Percentiles rank a stretch among this genome's conserved stretches.
These are phyloP conservation scores for Todiramphus chloris DNA, from an alignment of 2,113 vertebrate genomes.

Conservation along the genomic window DNA sequence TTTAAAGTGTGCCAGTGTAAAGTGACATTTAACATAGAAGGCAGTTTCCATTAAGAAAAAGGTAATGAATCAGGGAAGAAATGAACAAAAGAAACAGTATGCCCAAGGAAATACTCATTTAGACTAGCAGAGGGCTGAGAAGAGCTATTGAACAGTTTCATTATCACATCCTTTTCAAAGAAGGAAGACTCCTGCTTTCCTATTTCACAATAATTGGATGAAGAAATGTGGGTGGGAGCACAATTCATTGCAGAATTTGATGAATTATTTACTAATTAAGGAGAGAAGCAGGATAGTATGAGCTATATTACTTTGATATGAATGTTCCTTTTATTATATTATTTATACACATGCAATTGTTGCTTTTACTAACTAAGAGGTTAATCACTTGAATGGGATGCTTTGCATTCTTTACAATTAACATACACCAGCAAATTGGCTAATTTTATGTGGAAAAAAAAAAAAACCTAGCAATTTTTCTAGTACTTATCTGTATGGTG, in stretches of 20 bases:
- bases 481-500: conserved; percentile 73
- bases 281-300: conserved; percentile 52
- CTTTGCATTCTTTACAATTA: conserved; percentile 74
- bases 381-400: conserved; percentile 82
- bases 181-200: conserved; percentile 60
- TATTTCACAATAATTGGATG: conserved; percentile 81
- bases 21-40: conserved; percentile 1
- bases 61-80: conserved; percentile 4
- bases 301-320: conserved; percentile 70
- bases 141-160: conserved; percentile 67
- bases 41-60: not conserved
- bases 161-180: conserved; percentile 67
- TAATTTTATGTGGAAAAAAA: conserved; percentile 74
- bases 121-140: conserved; percentile 36
- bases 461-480: conserved; percentile 74
- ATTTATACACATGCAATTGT: conserved; percentile 77
- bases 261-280: conserved; percentile 85
- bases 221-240: conserved; percentile 77
- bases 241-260: conserved; percentile 76
- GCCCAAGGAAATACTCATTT: conserved; percentile 41
- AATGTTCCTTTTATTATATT: conserved; percentile 77
- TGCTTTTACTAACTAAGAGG: conserved; percentile 81
- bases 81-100: conserved; percentile 23
- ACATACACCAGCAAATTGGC: conserved; percentile 75
- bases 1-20: not conserved